Conservation (phyloP, 2,888 invertebrate genomes). For the Pterobdella sp. region DNA sequence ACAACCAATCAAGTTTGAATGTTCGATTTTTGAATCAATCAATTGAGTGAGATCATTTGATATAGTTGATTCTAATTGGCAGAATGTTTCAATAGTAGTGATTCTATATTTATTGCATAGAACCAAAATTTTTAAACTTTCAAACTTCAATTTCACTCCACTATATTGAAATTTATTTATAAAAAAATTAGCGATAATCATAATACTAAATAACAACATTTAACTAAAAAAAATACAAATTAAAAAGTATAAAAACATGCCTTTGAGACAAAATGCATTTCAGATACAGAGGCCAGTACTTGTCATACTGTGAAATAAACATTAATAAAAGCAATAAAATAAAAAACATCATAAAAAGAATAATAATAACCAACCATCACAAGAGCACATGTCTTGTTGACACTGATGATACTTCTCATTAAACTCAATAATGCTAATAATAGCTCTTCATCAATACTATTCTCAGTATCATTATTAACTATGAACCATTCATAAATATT, state of each 20-base stretch:
- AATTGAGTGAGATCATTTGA: not conserved
- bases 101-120: not conserved
- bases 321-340: not conserved
- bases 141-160: not conserved
- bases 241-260: too few species aligned
- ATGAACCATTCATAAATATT: not conserved
- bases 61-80: not conserved
- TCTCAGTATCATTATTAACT: not conserved
- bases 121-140: not conserved
- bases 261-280: too few species aligned
- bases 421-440: not conserved
- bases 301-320: not conserved
- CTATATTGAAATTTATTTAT: not conserved
- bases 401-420: not conserved
- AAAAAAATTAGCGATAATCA: not conserved
- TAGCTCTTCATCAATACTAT: not conserved
- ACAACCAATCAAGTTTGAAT: not conserved
- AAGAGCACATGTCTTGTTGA: not conserved
- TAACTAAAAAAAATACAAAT: too few species aligned
- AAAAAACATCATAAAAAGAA: not conserved
- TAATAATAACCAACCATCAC: not conserved
- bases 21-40: not conserved
- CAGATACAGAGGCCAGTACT: too few species aligned
- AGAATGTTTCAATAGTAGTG: not conserved
- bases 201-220: not conserved